Percentiles rank a stretch among this genome's conserved stretches.
These are phyloP conservation scores for Bufo bufo DNA, from an alignment of 2,113 vertebrate genomes.

Conservation along the genomic window DNA sequence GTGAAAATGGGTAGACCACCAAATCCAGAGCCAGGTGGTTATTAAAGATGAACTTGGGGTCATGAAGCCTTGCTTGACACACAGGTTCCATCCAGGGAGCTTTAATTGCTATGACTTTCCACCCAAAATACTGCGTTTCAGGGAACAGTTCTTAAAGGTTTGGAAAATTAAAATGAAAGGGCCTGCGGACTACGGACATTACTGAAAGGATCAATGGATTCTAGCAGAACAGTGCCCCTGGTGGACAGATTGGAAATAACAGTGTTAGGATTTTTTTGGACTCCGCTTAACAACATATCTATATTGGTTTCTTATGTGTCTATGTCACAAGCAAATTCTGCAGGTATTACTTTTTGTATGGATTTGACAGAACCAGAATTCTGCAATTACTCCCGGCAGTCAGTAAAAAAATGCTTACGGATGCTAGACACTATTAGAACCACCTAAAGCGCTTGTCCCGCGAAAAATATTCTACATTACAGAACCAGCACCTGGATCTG, in stretches of 20 bases:
- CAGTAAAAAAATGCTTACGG: too few species aligned
- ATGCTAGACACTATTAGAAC: too few species aligned
- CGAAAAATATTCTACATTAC: too few species aligned
- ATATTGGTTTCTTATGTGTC: neutral
- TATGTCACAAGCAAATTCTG: too few species aligned
- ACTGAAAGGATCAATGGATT: neutral
- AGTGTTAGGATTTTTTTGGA: neutral
- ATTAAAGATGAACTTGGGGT: slow-evolving; percentile 19
- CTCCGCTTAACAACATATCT: neutral
- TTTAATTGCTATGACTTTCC: neutral
- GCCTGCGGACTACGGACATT: neutral
- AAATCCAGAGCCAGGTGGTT: slow-evolving; percentile 19
- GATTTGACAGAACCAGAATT: too few species aligned
- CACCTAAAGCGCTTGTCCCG: too few species aligned
- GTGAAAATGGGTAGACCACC: neutral
- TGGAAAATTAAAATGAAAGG: neutral
- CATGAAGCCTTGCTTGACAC: neutral
- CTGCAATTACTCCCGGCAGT: too few species aligned
- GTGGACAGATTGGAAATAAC: neutral
- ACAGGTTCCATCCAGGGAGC: neutral
- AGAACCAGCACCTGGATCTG: too few species aligned
- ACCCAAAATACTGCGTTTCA: slow-evolving; percentile 1
- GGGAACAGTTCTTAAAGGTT: neutral
- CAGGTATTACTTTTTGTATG: too few species aligned
- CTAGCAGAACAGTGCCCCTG: neutral